These are phyloP conservation scores for Rhynchotus rufescens DNA, from an alignment of 2,797 vertebrate genomes.

Conservation along the genomic window DNA sequence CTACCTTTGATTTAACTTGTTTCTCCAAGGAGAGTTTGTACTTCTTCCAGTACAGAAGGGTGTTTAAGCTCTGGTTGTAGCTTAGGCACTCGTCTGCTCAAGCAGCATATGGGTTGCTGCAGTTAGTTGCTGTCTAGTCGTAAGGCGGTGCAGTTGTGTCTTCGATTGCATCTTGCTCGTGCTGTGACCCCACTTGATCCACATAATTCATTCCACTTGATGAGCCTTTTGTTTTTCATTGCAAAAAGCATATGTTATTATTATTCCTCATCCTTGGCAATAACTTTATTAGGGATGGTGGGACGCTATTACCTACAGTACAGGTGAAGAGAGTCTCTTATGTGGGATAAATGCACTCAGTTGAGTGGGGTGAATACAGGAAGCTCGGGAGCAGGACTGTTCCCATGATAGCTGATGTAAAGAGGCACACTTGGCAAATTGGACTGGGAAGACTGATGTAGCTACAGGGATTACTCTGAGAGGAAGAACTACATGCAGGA, in stretches of 20 bases:
- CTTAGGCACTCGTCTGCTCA: not conserved
- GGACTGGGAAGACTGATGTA: not conserved
- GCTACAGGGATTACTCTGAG: not conserved
- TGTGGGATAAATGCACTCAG: not conserved
- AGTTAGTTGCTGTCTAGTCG: not conserved
- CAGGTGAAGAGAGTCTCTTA: not conserved
- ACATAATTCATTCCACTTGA: not conserved
- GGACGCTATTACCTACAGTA: not conserved
- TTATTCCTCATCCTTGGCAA: not conserved
- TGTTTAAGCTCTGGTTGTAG: not conserved
- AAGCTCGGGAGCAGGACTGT: not conserved
- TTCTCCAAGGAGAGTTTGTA: not conserved
- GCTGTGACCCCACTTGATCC: not conserved
- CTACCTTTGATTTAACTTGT: not conserved
- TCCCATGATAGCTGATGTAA: not conserved
- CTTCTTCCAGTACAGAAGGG: not conserved
- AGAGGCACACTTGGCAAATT: not conserved
- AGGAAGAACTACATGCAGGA: no score
- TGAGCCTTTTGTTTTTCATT: not conserved
- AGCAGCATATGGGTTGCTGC: not conserved
- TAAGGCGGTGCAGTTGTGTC: not conserved
- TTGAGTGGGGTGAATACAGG: not conserved
- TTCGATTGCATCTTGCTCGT: not conserved
- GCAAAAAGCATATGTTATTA: not conserved
- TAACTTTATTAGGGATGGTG: not conserved